phyloP scores from a whole-genome alignment of 1,140 invertebrate genomes.

The Temnothorax nylanderi region DNA sequence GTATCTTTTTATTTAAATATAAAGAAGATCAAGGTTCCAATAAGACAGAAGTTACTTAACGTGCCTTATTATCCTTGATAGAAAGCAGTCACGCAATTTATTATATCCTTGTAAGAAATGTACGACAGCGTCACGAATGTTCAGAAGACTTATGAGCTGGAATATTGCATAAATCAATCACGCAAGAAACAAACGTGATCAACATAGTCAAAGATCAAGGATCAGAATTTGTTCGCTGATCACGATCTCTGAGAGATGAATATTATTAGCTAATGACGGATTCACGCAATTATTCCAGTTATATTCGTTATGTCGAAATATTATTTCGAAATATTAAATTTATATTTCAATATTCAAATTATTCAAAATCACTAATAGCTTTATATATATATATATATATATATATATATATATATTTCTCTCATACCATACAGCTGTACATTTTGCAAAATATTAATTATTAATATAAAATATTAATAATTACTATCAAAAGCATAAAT shows the following conservation, averaged over 20 bases:
- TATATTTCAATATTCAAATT: background rate
- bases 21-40: slow-evolving; percentile 12
- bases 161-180: slow-evolving; percentile 41
- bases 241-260: slow-evolving; percentile 6
- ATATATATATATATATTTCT: background rate
- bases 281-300: background rate
- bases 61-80: background rate
- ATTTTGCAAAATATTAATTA: background rate
- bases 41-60: slow-evolving; percentile 12
- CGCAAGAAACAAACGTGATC: slow-evolving; percentile 48
- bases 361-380: background rate
- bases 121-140: slow-evolving; percentile 18
- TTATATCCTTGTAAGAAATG: background rate
- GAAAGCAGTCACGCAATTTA: background rate
- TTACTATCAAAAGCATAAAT: background rate
- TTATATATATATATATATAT: background rate
- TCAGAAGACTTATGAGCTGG: background rate
- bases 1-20: background rate
- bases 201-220: slow-evolving; percentile 35
- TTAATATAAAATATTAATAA: background rate
- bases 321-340: background rate
- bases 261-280: slow-evolving; percentile 9
- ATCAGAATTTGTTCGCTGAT: slow-evolving; percentile 11
- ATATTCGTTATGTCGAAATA: background rate
- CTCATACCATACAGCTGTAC: background rate